Evolutionary conservation across 2,888 invertebrate genomes (phyloP).

Genomic region (Pomacea canaliculata): DNA sequence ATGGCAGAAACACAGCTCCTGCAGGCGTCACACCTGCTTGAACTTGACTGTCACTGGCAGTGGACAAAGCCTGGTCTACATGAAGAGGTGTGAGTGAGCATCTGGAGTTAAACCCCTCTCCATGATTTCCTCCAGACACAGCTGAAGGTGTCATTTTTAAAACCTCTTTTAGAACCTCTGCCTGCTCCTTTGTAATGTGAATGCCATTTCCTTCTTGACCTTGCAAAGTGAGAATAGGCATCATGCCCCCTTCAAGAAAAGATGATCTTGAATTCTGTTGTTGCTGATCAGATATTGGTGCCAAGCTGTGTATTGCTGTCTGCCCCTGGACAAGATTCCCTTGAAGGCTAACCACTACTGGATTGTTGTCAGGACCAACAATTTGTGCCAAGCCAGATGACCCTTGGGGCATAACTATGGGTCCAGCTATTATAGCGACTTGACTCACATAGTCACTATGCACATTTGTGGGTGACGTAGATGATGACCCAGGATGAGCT

Average conservation of each 20-base stretch:
- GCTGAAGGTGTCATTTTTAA: slow-evolving; percentile 1
- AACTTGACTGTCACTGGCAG: too few species aligned
- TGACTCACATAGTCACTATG: slow-evolving; percentile 2
- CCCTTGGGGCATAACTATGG: neutral
- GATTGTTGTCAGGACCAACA: neutral
- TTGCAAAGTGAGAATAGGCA: slow-evolving; percentile 1
- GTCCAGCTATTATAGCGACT: neutral
- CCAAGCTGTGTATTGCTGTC: neutral
- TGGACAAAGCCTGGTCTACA: too few species aligned
- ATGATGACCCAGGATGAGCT: slow-evolving; percentile 12
- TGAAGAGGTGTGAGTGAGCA: too few species aligned
- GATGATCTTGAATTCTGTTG: neutral
- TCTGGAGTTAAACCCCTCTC: too few species aligned
- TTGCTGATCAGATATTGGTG: slow-evolving; percentile 3
- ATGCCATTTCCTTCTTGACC: slow-evolving; percentile 3
- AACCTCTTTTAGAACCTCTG: slow-evolving; percentile 18
- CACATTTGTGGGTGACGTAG: slow-evolving; percentile 1
- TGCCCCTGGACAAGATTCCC: neutral
- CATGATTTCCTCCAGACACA: neutral
- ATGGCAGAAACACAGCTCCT: too few species aligned
- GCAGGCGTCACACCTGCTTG: too few species aligned
- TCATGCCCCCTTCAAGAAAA: neutral
- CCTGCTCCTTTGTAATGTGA: slow-evolving; percentile 18
- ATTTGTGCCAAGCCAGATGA: neutral
- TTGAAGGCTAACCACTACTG: neutral